Evolutionary conservation across 2,797 vertebrate species (phyloP), one percentile per base, ranked within the genome.

Genomic region (Mastacembelus armatus): DNA sequence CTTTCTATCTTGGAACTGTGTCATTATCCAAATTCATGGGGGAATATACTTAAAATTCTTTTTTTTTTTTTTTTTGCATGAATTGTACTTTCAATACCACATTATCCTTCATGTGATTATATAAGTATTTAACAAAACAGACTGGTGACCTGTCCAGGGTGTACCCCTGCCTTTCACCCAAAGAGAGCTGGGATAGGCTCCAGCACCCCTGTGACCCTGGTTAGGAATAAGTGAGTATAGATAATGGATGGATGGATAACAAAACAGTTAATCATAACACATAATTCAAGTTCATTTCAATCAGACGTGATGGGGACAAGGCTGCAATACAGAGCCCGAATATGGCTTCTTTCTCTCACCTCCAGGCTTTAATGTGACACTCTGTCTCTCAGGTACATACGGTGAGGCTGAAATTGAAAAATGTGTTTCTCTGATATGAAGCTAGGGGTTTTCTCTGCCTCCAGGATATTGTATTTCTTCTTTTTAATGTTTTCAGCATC

Each of bases 321-420:
- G 30, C n/a, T 8, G 50, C 38, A 35, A 33, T 18, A 26, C 12
- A 22, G 4, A 19, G 14, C 14, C 39, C 24, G 45, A 44, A 18
- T 11, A 14, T n/a, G 24, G 4, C 43, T 50, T 35, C 16, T 47
- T 26, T 26, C 39, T 47, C 26, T 56, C 51, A 50, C 45, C 29
- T 47, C 35, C 12, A 44, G 5, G 0, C 30, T 10, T 59, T 48
- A 47, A 59, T 66, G 26, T 64, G 40, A 4, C 40, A 29, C 29
- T 74, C 42, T 16, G 11, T 67, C 39, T 49, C 16, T 2, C 18
- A 21, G 39, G 36, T 29, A 58, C 50, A 40, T 14, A 33, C 60
- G 43, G 62, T 14, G 43, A 67, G 54, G 14, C 50, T 24, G 33
- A 43, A 40, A 74, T 74, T 66, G 45, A 68, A 75, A 78, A 77